phyloP scores from a whole-genome alignment of 2,797 vertebrate species.

The Crocodylus rhombifer region DNA sequence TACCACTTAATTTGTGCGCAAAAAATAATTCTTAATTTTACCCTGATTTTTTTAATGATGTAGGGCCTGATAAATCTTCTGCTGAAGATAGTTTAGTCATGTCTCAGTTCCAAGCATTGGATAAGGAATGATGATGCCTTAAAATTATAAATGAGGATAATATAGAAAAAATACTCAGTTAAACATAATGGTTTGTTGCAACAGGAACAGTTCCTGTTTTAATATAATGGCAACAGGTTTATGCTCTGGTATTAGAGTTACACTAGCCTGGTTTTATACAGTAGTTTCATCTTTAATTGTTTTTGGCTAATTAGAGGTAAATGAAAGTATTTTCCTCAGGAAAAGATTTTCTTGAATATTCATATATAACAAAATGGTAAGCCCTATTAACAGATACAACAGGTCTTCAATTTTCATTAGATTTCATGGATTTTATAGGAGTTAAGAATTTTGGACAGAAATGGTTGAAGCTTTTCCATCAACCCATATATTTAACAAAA shows the following conservation, averaged over 20 bases:
- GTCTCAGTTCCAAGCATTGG: background rate
- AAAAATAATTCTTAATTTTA: constrained; percentile 37
- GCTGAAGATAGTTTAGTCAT: background rate
- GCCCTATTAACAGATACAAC: background rate
- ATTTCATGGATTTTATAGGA: background rate
- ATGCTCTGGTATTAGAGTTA: background rate
- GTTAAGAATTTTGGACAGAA: background rate
- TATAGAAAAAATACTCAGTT: background rate
- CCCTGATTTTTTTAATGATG: background rate
- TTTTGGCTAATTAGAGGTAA: background rate
- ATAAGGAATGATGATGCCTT: background rate
- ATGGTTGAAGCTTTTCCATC: background rate
- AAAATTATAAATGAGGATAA: background rate
- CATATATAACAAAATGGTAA: background rate
- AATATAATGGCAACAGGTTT: background rate
- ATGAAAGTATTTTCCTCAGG: background rate
- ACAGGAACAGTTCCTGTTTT: background rate
- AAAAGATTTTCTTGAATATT: background rate
- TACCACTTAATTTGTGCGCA: constrained; percentile 16
- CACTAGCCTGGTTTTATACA: background rate
- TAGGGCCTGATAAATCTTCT: background rate
- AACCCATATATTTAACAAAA: background rate
- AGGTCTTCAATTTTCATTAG: background rate
- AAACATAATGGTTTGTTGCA: background rate
- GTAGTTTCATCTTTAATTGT: background rate